Conservation (phyloP, 2,797 vertebrate genomes). For the Eulemur mongoz region DNA sequence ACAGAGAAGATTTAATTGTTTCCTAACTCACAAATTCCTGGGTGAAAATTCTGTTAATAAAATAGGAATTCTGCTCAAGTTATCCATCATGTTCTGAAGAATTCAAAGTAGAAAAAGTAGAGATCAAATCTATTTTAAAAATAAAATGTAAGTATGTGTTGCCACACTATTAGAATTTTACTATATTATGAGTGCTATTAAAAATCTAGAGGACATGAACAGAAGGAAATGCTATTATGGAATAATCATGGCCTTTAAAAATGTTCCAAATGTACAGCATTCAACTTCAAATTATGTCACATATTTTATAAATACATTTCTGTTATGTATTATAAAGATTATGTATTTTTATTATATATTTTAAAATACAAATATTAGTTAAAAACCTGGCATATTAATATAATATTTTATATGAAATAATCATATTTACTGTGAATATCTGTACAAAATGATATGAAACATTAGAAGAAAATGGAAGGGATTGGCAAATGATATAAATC, state of each 20-base stretch:
- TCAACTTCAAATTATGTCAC: neutral
- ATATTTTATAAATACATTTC: neutral
- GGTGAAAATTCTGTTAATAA: conserved; percentile 18
- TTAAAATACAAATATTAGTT: neutral
- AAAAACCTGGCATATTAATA: neutral
- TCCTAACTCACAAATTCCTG: neutral
- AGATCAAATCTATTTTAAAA: neutral
- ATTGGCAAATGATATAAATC: neutral
- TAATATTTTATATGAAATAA: neutral
- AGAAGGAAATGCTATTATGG: neutral
- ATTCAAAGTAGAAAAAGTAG: neutral
- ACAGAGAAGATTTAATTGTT: neutral
- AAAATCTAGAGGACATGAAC: neutral
- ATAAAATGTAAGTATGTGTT: neutral
- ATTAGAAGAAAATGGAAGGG: neutral
- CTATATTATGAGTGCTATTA: neutral
- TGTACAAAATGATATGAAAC: neutral
- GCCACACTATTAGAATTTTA: neutral
- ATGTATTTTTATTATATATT: neutral
- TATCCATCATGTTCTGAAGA: neutral
- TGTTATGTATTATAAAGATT: neutral
- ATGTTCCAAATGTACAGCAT: neutral
- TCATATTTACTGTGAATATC: neutral
- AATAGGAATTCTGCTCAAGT: neutral
- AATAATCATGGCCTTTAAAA: neutral